phyloP scores from a whole-genome alignment of 2,113 vertebrate species.

The Speoplatyrhinus poulsoni region DNA sequence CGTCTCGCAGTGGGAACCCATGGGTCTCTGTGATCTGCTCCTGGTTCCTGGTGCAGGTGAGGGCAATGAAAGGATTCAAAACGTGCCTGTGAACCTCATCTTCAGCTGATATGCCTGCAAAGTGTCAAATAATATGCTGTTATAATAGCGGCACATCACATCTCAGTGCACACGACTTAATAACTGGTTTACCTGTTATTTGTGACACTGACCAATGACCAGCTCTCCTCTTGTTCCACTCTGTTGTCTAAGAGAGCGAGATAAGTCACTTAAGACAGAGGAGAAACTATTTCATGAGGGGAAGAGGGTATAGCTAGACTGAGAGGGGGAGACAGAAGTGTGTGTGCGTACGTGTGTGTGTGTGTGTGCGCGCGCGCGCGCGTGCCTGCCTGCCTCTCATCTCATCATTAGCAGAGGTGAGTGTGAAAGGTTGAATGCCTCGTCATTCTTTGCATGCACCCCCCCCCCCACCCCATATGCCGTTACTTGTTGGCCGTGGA shows the following conservation, averaged over 20 bases:
- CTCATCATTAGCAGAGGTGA: conserved; percentile 62
- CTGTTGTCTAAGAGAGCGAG: conserved; percentile 19
- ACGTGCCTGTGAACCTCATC: background rate
- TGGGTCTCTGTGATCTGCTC: conserved; percentile 87
- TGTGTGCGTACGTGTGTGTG: conserved; percentile 25
- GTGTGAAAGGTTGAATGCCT: conserved; percentile 57
- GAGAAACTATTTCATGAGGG: conserved; percentile 28
- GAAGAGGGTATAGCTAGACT: conserved; percentile 21
- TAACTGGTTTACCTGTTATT: background rate
- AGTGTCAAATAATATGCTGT: too few species aligned
- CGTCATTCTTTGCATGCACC: conserved; percentile 50
- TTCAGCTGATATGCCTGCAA: background rate
- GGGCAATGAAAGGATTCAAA: conserved; percentile 4
- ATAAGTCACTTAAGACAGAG: conserved; percentile 29
- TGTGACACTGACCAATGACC: background rate
- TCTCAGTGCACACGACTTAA: too few species aligned
- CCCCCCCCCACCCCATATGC: conserved; percentile 11
- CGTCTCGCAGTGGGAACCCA: conserved; percentile 83
- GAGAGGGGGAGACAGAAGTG: conserved; percentile 22
- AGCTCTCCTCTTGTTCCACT: conserved; percentile 1
- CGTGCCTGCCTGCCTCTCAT: conserved; percentile 20
- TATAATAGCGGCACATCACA: background rate
- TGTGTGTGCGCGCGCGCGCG: too few species aligned
- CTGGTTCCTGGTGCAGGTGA: conserved; percentile 90
- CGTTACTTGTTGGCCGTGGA: conserved; percentile 42